Conservation (phyloP, 2,888 invertebrate genomes). For the Punctoribates punctum region DNA sequence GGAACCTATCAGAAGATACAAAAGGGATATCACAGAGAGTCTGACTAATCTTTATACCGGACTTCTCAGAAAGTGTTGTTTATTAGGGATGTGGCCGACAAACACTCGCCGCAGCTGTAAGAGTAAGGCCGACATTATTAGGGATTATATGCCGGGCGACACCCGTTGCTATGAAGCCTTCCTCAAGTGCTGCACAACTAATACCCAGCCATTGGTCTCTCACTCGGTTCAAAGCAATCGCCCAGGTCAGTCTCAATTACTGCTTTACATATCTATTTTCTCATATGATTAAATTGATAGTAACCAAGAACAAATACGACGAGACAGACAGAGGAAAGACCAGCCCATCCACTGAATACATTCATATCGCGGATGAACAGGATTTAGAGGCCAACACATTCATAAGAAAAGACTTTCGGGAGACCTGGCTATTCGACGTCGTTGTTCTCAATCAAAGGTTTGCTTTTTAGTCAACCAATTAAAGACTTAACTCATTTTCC, state of each 20-base stretch:
- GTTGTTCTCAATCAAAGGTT: conserved; percentile 39
- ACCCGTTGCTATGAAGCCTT: conserved; percentile 42
- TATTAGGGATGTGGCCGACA: conserved; percentile 42
- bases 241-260: no score
- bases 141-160: neutral
- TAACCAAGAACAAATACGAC: no score
- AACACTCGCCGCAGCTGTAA: conserved; percentile 41
- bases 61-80: conserved; percentile 41
- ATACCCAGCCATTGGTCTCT: neutral
- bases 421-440: conserved; percentile 49
- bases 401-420: conserved; percentile 48
- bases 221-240: no score
- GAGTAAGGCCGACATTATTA: conserved; percentile 42
- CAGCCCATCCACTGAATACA: no score
- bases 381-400: conserved; percentile 39
- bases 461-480: neutral
- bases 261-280: no score
- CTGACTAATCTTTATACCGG: neutral
- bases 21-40: neutral
- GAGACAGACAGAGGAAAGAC: no score
- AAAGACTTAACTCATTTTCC: conserved; percentile 28
- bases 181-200: conserved; percentile 42
- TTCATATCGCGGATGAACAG: conserved; percentile 12
- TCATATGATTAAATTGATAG: no score
- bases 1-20: neutral